These are phyloP conservation scores for Phoebastria nigripes DNA, from an alignment of 2,797 vertebrate species.

Conservation along the genomic window DNA sequence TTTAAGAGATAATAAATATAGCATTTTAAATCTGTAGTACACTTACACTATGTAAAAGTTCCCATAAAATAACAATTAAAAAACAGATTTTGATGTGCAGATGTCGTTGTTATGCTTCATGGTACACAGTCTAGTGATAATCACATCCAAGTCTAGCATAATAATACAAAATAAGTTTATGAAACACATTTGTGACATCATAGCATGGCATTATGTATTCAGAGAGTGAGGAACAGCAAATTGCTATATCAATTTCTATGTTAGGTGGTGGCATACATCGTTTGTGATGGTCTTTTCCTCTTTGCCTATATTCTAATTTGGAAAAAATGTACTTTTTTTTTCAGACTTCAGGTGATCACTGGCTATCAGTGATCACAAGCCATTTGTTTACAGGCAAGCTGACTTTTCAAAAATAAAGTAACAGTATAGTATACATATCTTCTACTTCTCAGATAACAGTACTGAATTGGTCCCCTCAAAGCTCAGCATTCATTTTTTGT, in stretches of 20 bases:
- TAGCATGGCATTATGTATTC: not conserved
- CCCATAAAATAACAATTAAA: not conserved
- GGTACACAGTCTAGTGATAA: not conserved
- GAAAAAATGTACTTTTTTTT: not conserved
- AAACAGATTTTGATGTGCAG: not conserved
- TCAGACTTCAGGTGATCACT: not conserved
- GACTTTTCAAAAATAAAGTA: not conserved
- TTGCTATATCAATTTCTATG: not conserved
- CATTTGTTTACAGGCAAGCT: not conserved
- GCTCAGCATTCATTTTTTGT: not conserved
- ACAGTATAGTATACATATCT: not conserved
- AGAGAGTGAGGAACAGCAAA: not conserved
- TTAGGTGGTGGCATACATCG: accelerated
- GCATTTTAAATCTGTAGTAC: not conserved
- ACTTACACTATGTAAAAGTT: not conserved
- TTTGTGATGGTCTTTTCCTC: not conserved
- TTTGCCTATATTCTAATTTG: not conserved
- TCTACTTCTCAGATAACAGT: not conserved
- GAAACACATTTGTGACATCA: not conserved
- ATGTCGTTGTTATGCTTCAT: not conserved
- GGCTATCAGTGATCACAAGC: not conserved
- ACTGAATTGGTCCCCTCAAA: not conserved
- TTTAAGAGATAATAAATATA: not conserved
- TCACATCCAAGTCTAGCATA: not conserved
- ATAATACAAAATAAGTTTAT: not conserved